A percentile compares a stretch with the other conserved stretches of the same genome.
These are phyloP conservation scores for Amphimedon queenslandica DNA, from an alignment of 37 sponge, comb jelly and placozoan species.

Conservation along the genomic window DNA sequence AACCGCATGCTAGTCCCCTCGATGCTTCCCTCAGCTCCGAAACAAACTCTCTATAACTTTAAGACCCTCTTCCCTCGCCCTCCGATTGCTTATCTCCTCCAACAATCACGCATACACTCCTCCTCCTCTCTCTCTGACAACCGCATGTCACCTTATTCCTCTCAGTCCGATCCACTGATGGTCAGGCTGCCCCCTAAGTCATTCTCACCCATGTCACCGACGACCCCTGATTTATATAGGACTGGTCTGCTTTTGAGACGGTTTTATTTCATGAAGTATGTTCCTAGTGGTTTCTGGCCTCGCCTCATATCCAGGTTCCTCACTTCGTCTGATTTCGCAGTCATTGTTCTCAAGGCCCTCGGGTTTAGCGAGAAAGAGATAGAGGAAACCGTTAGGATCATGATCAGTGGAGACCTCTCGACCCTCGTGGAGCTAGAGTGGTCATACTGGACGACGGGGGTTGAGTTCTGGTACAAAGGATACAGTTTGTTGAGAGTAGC, in stretches of 20 bases:
- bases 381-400: slow-evolving; percentile 16
- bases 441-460: slow-evolving; percentile 91
- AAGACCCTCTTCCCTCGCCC: slow-evolving; percentile 75
- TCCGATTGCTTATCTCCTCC: slow-evolving; percentile 15
- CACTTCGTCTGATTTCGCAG: slow-evolving; percentile 28
- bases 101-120: background rate
- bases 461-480: slow-evolving; percentile 83
- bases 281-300: slow-evolving; percentile 94
- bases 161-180: slow-evolving; percentile 52
- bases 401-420: slow-evolving; percentile 10
- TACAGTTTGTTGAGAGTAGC: slow-evolving; percentile 62
- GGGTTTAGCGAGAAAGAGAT: slow-evolving; percentile 35
- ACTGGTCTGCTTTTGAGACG: slow-evolving; percentile 72
- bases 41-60: slow-evolving; percentile 59
- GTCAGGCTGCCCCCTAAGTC: background rate
- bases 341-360: slow-evolving; percentile 36
- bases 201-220: background rate
- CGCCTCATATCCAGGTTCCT: slow-evolving; percentile 81
- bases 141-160: background rate
- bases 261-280: slow-evolving; percentile 90
- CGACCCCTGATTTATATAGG: slow-evolving; percentile 16
- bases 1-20: slow-evolving; percentile 82
- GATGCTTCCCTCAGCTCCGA: slow-evolving; percentile 61
- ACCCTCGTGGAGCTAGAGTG: slow-evolving; percentile 48
- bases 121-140: background rate